Conservation (phyloP, 2,797 vertebrate species). For the Heliangelus exortis region DNA sequence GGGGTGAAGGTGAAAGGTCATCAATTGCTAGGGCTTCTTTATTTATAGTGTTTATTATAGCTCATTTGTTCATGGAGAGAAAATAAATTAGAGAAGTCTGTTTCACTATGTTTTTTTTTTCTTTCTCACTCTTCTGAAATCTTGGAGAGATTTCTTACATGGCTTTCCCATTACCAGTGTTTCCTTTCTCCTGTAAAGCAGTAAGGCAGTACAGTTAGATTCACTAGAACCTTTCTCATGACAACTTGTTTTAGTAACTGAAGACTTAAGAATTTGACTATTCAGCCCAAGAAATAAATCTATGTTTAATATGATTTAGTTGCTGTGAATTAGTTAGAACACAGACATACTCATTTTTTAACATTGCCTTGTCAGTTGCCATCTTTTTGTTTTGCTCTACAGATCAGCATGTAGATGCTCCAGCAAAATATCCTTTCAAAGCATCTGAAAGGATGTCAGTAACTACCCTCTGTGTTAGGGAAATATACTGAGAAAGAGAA, state of each 20-base stretch:
- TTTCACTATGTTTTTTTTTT: constrained; percentile 25
- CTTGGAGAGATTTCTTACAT: neutral
- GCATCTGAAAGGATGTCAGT: neutral
- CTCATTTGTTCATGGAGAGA: neutral
- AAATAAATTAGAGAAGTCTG: constrained; percentile 34
- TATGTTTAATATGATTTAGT: neutral
- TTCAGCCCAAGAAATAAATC: neutral
- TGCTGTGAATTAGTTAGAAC: neutral
- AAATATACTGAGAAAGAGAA: neutral
- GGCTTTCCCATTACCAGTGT: neutral
- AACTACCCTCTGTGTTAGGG: neutral
- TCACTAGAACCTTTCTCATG: neutral
- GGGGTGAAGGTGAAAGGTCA: neutral
- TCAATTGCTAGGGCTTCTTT: neutral
- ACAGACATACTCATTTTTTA: neutral
- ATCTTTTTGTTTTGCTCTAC: neutral
- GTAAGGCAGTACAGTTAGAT: neutral
- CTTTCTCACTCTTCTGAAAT: neutral
- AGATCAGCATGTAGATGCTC: neutral
- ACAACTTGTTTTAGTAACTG: neutral
- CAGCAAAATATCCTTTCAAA: neutral
- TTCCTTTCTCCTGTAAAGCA: neutral
- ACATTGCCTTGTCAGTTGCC: neutral
- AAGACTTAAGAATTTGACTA: neutral
- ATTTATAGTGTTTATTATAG: constrained; percentile 17